Evolutionary conservation across 1,140 invertebrate genomes (phyloP).

Genomic region (Propsilocerus akamusi): DNA sequence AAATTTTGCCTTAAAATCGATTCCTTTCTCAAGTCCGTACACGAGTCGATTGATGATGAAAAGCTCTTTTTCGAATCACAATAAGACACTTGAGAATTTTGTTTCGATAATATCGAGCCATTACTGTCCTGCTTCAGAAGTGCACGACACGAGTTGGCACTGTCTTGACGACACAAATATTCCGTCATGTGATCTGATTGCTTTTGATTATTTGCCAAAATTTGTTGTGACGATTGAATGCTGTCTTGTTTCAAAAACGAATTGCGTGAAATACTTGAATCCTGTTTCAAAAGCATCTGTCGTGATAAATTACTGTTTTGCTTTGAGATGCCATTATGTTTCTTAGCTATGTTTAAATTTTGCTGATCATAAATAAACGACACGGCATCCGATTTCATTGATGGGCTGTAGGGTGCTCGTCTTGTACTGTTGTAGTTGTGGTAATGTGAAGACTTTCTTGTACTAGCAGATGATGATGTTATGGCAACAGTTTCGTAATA

Average conservation of each 20-base stretch:
- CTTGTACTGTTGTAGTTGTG: slow-evolving; percentile 41
- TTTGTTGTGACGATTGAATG: slow-evolving; percentile 6
- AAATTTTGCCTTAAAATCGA: slow-evolving; percentile 13
- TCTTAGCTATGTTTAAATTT: slow-evolving; percentile 9
- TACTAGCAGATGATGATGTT: slow-evolving; percentile 63
- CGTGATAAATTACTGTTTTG: slow-evolving; percentile 24
- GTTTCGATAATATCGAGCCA: slow-evolving; percentile 21
- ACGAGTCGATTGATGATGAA: slow-evolving; percentile 6
- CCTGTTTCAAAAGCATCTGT: slow-evolving; percentile 23
- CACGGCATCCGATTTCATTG: slow-evolving; percentile 44
- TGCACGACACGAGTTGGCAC: slow-evolving; percentile 16
- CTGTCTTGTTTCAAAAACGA: slow-evolving; percentile 19
- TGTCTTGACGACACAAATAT: slow-evolving; percentile 7
- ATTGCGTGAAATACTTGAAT: slow-evolving; percentile 22
- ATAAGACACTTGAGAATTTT: slow-evolving; percentile 23
- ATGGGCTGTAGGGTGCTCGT: slow-evolving; percentile 39
- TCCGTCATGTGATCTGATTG: not conserved
- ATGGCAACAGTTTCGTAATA: slow-evolving; percentile 62
- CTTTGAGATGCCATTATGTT: slow-evolving; percentile 21
- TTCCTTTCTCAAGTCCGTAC: slow-evolving; percentile 10
- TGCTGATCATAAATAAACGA: slow-evolving; percentile 44
- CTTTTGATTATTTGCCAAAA: not conserved
- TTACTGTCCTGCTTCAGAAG: slow-evolving; percentile 23
- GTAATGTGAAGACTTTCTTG: slow-evolving; percentile 65
- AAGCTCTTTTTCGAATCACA: slow-evolving; percentile 17